Base-by-base conservation (phyloP, 2,888 invertebrate genomes). In the Octonoba sinensis region DNA sequence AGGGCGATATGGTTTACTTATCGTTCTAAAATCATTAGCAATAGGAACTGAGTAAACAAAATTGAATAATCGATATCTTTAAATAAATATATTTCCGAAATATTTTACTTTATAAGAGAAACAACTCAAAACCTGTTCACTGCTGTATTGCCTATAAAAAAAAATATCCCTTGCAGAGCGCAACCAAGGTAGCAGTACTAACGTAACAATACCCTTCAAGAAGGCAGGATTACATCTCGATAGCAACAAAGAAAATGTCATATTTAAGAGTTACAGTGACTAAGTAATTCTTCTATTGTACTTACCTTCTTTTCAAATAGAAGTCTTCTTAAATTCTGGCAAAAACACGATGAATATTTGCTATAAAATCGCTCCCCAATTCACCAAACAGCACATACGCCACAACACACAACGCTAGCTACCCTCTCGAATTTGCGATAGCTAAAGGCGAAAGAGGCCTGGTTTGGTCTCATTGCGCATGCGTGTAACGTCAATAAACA, bases 151-250 rank as follows among this genome's bases (percentile, higher is more conserved):
- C 22, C 54, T 64, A 24, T n/a, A n/a, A n/a, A 75, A 49, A 72
- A 72, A 62, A 36, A 36, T 36, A 72, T 72, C 54, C 47, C 65
- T 56, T 66, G 66, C 65, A 70, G 12, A 36, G 36, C 36, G 15
- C 70, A 67, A 76, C 44, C 65, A 66, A 72, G 72, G 78, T 78
- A 78, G 71, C 65, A 70, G 66, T 78, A 72, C 71, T 64, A 22
- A 49, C 54, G 46, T 78, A 71, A 78, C 71, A 78, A 72, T 77
- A 77, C 62, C 46, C 57, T 69, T 64, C 65, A 65, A 78, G 65
- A 78, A 65, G 66, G 51, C 66, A 47, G 54, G 57, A 24, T 24
- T 44, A 20, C 18, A 75, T 60, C 49, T 27, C 36, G 36, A 27
- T 60, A 16, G 22, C 20, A 57, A 57, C 57, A 57, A 20, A 20